A percentile compares a stretch with the other conserved stretches of the same genome.
These are phyloP conservation scores for Leptonema lineaticorne DNA, from an alignment of 1,140 invertebrate species.

Conservation along the genomic window DNA sequence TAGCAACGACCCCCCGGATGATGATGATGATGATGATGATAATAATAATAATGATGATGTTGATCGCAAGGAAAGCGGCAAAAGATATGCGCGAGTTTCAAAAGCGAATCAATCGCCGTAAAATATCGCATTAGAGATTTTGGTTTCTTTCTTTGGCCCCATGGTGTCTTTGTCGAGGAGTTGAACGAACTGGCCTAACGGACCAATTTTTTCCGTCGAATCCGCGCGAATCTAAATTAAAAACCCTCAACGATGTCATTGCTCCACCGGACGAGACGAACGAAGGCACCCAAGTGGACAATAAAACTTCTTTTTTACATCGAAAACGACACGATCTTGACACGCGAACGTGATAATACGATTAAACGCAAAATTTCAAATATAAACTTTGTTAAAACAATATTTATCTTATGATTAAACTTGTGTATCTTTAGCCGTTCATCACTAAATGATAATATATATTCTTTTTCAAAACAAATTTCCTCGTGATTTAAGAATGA, in stretches of 20 bases:
- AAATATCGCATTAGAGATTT: constrained; percentile 15
- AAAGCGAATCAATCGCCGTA: constrained; percentile 4
- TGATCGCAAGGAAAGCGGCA: too few relatives aligned
- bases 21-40: too few relatives aligned
- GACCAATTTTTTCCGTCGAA: constrained; percentile 22
- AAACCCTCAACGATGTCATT: constrained; percentile 28
- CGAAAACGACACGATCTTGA: neutral
- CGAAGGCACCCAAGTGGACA: neutral
- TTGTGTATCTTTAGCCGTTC: too few relatives aligned
- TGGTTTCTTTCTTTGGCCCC: too few relatives aligned
- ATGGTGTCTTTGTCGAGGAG: constrained; percentile 2
- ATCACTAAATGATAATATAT: too few relatives aligned
- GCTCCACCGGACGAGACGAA: constrained; percentile 3
- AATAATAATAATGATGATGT: too few relatives aligned
- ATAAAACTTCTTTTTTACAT: neutral
- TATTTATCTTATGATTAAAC: too few relatives aligned
- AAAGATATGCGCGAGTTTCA: neutral
- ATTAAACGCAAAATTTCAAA: neutral
- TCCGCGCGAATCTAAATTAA: constrained; percentile 32
- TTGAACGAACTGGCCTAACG: constrained; percentile 28
- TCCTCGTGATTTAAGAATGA: too few relatives aligned
- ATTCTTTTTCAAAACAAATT: too few relatives aligned
- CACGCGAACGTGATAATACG: neutral
- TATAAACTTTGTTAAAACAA: too few relatives aligned
- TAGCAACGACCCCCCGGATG: too few relatives aligned